Evolutionary conservation across 2,888 invertebrate species (phyloP).

Genomic region (Anticlea derivata): DNA sequence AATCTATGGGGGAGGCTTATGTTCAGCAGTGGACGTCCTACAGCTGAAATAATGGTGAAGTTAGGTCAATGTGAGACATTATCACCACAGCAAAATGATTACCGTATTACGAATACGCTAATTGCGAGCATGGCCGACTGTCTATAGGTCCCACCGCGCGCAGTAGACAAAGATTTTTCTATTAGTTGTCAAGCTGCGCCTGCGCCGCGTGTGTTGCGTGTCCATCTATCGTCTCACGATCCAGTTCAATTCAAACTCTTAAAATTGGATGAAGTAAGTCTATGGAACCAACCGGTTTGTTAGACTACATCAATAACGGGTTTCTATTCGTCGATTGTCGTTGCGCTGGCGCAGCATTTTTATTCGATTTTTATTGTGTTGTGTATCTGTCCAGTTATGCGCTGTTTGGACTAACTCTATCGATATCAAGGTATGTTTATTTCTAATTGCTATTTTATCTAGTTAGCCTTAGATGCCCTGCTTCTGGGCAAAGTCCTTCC

Average conservation of each 20-base stretch:
- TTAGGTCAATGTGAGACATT: no score
- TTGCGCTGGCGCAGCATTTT: neutral
- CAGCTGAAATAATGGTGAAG: no score
- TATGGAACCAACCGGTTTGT: neutral
- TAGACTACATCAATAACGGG: no score
- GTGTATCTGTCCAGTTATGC: neutral
- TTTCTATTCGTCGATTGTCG: no score
- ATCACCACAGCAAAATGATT: no score
- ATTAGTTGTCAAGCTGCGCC: slow-evolving; percentile 4
- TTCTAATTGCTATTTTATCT: neutral
- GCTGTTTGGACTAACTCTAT: slow-evolving; percentile 2
- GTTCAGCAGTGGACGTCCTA: no score
- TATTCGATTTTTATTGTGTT: no score
- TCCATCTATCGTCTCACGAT: neutral
- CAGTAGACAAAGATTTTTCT: slow-evolving; percentile 9
- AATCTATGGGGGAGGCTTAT: no score
- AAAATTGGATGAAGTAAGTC: neutral
- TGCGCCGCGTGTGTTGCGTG: slow-evolving; percentile 7
- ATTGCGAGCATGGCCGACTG: neutral
- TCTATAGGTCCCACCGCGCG: neutral
- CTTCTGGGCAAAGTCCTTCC: no score
- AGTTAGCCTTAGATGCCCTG: no score
- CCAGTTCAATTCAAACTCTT: neutral
- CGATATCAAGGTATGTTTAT: neutral
- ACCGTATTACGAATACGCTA: neutral